Conservation (phyloP, 2,797 vertebrate genomes). For the Coregonus sp. region DNA sequence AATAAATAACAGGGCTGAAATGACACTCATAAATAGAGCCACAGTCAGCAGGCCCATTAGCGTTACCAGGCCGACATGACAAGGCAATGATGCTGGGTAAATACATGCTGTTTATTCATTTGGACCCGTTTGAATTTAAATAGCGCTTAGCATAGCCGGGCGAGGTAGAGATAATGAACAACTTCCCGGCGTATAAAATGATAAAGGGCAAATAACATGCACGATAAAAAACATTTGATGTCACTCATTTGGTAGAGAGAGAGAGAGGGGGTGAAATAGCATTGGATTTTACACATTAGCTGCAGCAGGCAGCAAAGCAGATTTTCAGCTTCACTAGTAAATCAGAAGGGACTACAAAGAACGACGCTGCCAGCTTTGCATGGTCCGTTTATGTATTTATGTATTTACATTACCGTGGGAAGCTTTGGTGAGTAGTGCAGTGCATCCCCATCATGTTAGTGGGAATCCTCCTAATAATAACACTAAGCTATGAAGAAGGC, state of each 20-base stretch:
- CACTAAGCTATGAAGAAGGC: neutral
- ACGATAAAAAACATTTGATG: slow-evolving; percentile 53
- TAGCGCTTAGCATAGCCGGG: slow-evolving; percentile 50
- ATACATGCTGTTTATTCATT: slow-evolving; percentile 88
- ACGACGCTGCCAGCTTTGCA: slow-evolving; percentile 49
- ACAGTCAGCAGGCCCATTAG: slow-evolving; percentile 83
- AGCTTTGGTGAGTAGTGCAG: slow-evolving; percentile 41
- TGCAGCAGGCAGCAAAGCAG: slow-evolving; percentile 36
- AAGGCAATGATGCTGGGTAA: slow-evolving; percentile 88
- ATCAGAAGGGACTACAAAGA: slow-evolving; percentile 61
- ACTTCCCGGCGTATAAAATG: slow-evolving; percentile 53
- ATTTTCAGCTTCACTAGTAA: slow-evolving; percentile 64
- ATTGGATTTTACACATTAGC: neutral
- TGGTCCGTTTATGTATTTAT: slow-evolving; percentile 70
- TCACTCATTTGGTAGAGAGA: slow-evolving; percentile 52
- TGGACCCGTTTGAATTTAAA: slow-evolving; percentile 58
- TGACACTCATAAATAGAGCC: slow-evolving; percentile 87
- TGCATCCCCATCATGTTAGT: slow-evolving; percentile 62
- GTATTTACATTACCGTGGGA: slow-evolving; percentile 71
- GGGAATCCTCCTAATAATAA: slow-evolving; percentile 65
- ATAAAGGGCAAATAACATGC: slow-evolving; percentile 59
- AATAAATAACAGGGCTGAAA: slow-evolving; percentile 91
- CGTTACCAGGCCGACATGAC: slow-evolving; percentile 79
- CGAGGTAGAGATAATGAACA: slow-evolving; percentile 67
- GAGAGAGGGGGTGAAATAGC: slow-evolving; percentile 26